These are phyloP conservation scores for Drosophila falleni DNA, from an alignment of 2,888 invertebrate genomes.

Conservation along the genomic window DNA sequence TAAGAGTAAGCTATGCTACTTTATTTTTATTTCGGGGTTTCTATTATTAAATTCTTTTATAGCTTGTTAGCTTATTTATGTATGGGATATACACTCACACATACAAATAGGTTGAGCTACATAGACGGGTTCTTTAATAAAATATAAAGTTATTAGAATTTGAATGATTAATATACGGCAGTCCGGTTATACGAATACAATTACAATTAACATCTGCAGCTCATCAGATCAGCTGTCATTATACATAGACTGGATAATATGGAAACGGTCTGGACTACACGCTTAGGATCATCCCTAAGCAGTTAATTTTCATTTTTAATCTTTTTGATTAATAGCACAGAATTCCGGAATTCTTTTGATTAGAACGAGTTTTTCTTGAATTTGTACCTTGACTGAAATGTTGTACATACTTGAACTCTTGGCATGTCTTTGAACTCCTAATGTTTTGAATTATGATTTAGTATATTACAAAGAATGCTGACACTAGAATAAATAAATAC, in stretches of 20 bases:
- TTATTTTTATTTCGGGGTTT: slow-evolving; percentile 47
- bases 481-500: slow-evolving; percentile 7
- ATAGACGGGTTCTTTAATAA: neutral
- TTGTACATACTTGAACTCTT: slow-evolving; percentile 17
- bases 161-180: slow-evolving; percentile 1
- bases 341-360: slow-evolving; percentile 29
- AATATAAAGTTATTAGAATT: neutral
- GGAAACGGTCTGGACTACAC: slow-evolving; percentile 16
- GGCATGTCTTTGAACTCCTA: slow-evolving; percentile 21
- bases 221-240: slow-evolving; percentile 7
- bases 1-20: slow-evolving; percentile 11
- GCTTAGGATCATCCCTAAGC: neutral
- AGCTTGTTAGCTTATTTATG: slow-evolving; percentile 38
- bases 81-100: slow-evolving; percentile 20
- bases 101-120: neutral
- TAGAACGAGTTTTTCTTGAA: slow-evolving; percentile 41
- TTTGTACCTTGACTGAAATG: slow-evolving; percentile 23
- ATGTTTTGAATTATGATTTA: slow-evolving; percentile 23
- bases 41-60: slow-evolving; percentile 48
- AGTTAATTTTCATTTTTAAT: neutral
- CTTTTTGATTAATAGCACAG: slow-evolving; percentile 32
- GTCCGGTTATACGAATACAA: slow-evolving; percentile 23
- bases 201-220: slow-evolving; percentile 2
- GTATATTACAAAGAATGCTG: slow-evolving; percentile 19
- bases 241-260: neutral